These are phyloP conservation scores for Luscinia luscinia DNA, from an alignment of 2,797 vertebrate species.

Conservation along the genomic window DNA sequence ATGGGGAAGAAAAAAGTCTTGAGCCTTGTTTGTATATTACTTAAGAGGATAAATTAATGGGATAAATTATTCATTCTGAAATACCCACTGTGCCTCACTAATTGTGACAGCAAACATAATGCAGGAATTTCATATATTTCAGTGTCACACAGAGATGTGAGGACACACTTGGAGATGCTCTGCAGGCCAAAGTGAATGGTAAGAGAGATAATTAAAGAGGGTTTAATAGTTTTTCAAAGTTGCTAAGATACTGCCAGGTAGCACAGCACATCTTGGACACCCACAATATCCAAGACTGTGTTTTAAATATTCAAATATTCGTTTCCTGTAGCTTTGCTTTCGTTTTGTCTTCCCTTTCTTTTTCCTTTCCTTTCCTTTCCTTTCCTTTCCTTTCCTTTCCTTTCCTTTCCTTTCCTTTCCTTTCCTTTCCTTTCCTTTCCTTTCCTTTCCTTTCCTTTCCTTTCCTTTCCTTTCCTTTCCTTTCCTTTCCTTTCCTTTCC, in stretches of 20 bases:
- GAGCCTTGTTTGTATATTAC: neutral
- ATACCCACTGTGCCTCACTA: neutral
- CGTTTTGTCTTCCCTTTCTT: neutral
- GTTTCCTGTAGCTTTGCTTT: neutral
- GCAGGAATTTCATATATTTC: neutral
- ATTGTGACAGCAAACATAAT: slow-evolving; percentile 6
- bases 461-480: no score
- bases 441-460: no score
- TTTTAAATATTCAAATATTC: slow-evolving; percentile 26
- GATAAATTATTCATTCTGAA: slow-evolving; percentile 30
- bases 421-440: no score
- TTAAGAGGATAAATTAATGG: neutral
- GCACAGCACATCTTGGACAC: neutral
- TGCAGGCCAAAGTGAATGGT: neutral
- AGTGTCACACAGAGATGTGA: neutral
- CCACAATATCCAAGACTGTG: neutral
- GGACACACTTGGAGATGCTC: neutral
- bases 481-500: no score
- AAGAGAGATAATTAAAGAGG: slow-evolving; percentile 38
- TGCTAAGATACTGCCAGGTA: slow-evolving; percentile 56
- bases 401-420: no score
- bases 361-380: neutral
- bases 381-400: no score
- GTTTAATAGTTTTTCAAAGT: slow-evolving; percentile 54
- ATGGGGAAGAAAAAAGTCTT: neutral